Evolutionary conservation across 2,888 invertebrate species (phyloP), one percentile per base, ranked within the genome.

Genomic region (Dione vanillae): DNA sequence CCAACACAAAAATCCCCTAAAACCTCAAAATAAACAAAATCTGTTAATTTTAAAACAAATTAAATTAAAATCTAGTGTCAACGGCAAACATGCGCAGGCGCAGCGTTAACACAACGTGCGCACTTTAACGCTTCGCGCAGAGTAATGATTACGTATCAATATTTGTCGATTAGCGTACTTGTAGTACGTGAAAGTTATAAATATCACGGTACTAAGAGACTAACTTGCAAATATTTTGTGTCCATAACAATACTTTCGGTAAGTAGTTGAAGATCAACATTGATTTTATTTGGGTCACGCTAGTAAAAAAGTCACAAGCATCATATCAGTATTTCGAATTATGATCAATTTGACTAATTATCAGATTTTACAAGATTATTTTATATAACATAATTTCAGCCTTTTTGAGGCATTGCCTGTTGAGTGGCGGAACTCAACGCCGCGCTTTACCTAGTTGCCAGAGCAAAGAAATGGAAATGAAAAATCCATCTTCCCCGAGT

Each of bases 91-190:
- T 52, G 56, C 20, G 16, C 43, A 6, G 14, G 12, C 61, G 54
- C 65, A 58, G 40, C n/a, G n/a, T n/a, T n/a, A n/a, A n/a, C 8
- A 16, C 14, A 16, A 12, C 64, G 71, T 71, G 71, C 64, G 51
- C 51, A 12, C 58, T 27, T 11, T 35, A 10, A 43, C 64, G 58
- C 49, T 58, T 14, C 71, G n/a, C 43, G 20, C 35, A 16, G 64
- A 51, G 49, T 62, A 71, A 65, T 67, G 64, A 64, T 51, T 71
- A 66, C 64, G 62, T 67, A 71, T 67, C 67, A 67, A 64, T 71
- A 64, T 65, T 67, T 45, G 64, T 58, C 64, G 37, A 51, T 64
- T 49, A 64, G 51, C 37, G 47, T 5, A 37, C 19, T 40, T 12
- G 16, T 16, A 37, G 49, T 37, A 20, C 64, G 49, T 51, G 37